Evolutionary conservation across 2,113 vertebrate genomes (phyloP).

Genomic region (Nanorana parkeri): DNA sequence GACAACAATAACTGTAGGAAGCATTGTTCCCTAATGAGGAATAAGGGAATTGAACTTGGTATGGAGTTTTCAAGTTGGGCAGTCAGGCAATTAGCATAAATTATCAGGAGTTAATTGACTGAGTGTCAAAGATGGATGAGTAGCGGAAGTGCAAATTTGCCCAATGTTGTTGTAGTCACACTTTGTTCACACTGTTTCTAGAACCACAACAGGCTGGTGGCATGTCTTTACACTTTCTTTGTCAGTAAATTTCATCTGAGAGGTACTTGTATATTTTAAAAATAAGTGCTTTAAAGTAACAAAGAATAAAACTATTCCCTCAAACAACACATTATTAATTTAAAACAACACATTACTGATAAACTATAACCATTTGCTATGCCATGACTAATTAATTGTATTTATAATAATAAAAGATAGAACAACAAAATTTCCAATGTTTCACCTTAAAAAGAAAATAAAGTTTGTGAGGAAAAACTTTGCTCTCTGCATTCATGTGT

Average conservation of each 20-base stretch:
- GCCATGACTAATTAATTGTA: too few species aligned
- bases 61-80: too few species aligned
- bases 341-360: too few species aligned
- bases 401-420: too few species aligned
- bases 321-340: too few species aligned
- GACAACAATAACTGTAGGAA: not conserved
- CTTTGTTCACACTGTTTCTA: not conserved
- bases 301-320: too few species aligned
- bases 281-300: too few species aligned
- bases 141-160: conserved; percentile 9
- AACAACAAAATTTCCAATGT: too few species aligned
- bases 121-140: not conserved
- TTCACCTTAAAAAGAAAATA: too few species aligned
- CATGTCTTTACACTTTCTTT: not conserved
- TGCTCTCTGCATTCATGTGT: too few species aligned
- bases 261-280: not conserved
- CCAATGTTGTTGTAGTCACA: not conserved
- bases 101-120: conserved; percentile 11
- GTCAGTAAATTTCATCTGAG: not conserved
- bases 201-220: not conserved
- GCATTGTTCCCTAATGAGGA: not conserved
- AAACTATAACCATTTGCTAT: too few species aligned
- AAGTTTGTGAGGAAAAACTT: too few species aligned
- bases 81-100: conserved; percentile 23
- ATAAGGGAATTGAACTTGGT: not conserved